A percentile compares a stretch with the other conserved stretches of the same genome.
phyloP scores from a whole-genome alignment of 2,888 invertebrate species.

The Oscheius onirici region DNA sequence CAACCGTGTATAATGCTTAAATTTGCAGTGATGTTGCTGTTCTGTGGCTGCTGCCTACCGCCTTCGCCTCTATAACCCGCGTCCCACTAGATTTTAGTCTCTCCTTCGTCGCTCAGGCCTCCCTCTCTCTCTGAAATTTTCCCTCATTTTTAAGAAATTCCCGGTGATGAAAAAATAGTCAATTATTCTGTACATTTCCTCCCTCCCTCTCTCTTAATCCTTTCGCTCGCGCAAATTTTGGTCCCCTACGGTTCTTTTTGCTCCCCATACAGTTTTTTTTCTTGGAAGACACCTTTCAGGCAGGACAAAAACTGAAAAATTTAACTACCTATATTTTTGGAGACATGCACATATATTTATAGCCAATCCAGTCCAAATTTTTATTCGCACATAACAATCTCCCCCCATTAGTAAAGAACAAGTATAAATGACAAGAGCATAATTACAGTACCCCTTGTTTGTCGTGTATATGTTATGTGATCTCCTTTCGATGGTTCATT shows the following conservation, averaged over 20 bases:
- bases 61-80: not conserved
- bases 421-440: too few species aligned
- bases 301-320: not conserved
- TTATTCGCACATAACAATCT: too few species aligned
- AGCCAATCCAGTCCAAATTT: too few species aligned
- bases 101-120: not conserved
- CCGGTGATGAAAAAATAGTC: not conserved
- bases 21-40: constrained; percentile 1
- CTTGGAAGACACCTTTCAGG: constrained; percentile 5
- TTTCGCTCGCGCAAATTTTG: too few species aligned
- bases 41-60: not conserved
- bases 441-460: constrained; percentile 4
- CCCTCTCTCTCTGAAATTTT: not conserved
- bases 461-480: constrained; percentile 34
- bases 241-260: constrained; percentile 26
- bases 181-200: not conserved
- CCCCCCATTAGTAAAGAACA: too few species aligned
- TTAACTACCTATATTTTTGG: too few species aligned
- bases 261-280: constrained; percentile 3
- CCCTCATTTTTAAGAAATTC: not conserved
- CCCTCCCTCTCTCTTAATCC: not conserved
- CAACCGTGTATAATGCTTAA: not conserved
- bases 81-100: not conserved
- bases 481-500: constrained; percentile 25
- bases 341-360: too few species aligned